A percentile compares a stretch with the other conserved stretches of the same genome.
phyloP scores from a whole-genome alignment of 2,797 vertebrate genomes.

The Manis javanica region DNA sequence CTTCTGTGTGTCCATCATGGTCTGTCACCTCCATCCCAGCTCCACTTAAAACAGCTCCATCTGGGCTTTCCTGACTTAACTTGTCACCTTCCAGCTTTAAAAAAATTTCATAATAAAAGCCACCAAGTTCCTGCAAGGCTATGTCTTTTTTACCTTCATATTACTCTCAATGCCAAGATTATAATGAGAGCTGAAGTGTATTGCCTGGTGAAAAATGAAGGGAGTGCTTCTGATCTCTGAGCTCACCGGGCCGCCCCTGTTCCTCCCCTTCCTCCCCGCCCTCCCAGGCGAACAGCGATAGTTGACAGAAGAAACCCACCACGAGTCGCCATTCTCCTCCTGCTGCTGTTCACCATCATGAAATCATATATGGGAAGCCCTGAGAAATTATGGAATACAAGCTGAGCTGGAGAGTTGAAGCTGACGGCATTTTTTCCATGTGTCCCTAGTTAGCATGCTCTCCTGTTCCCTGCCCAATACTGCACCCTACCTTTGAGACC shows the following conservation, averaged over 20 bases:
- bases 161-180: not conserved
- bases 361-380: not conserved
- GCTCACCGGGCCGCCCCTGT: not conserved
- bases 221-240: not conserved
- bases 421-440: not conserved
- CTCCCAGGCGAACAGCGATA: not conserved
- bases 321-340: not conserved
- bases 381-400: not conserved
- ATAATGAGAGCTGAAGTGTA: not conserved
- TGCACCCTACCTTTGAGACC: not conserved
- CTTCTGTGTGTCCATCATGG: fast-evolving
- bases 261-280: not conserved
- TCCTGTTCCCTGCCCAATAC: not conserved
- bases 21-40: not conserved
- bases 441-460: not conserved
- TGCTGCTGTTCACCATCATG: not conserved
- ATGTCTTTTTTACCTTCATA: not conserved
- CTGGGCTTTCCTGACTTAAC: conserved; percentile 3
- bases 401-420: not conserved
- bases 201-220: not conserved
- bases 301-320: not conserved
- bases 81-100: not conserved
- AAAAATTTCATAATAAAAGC: not conserved
- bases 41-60: not conserved
- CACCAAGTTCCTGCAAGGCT: not conserved